Percentiles rank a stretch among this genome's conserved stretches.
Evolutionary conservation across 2,113 vertebrate genomes (phyloP).

Genomic region (Pogonocichla stellata): DNA sequence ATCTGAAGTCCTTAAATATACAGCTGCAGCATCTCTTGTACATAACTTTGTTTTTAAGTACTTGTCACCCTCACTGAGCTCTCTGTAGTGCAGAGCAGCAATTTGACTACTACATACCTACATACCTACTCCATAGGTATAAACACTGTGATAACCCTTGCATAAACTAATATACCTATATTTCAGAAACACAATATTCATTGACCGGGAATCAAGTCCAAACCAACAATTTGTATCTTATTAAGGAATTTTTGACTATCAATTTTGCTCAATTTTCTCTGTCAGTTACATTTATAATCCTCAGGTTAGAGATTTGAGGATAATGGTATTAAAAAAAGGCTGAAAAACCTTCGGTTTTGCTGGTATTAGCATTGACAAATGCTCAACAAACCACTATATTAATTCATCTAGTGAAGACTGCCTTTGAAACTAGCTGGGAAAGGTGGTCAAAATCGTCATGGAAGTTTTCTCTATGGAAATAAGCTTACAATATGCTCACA

Average conservation of each 20-base stretch:
- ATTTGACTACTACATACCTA: not conserved
- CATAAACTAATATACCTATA: not conserved
- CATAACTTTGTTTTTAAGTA: not conserved
- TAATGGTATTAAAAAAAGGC: not conserved
- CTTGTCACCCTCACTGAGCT: not conserved
- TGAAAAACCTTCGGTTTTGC: not conserved
- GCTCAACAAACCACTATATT: not conserved
- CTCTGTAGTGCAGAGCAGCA: not conserved
- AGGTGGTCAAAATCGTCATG: not conserved
- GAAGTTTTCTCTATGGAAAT: not conserved
- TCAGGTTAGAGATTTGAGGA: not conserved
- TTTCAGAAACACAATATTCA: not conserved
- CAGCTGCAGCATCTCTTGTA: not conserved
- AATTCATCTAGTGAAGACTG: not conserved
- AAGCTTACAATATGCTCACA: not conserved
- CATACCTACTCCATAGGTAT: not conserved
- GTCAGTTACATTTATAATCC: slow-evolving; percentile 30
- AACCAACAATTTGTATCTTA: slow-evolving; percentile 7
- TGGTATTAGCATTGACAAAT: not conserved
- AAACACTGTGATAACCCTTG: not conserved
- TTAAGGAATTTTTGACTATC: not conserved
- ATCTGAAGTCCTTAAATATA: not conserved
- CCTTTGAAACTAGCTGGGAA: not conserved
- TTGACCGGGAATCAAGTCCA: not conserved
- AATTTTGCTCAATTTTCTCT: slow-evolving; percentile 25